Conservation (phyloP, 2,888 invertebrate species). For the Drosophila nr. perissopoda region DNA sequence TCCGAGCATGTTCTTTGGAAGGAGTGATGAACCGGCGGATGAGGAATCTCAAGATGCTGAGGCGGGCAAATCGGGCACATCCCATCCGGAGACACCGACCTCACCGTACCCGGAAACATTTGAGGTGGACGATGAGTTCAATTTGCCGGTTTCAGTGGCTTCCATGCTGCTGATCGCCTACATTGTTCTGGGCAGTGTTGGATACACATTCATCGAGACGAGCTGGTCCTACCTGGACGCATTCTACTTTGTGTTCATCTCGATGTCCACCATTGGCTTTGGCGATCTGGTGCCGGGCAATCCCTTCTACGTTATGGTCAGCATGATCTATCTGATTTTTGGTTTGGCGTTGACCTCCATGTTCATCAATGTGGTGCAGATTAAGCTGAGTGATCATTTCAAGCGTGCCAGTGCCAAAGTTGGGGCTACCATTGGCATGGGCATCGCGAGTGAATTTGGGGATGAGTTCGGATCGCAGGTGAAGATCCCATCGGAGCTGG, state of each 20-base stretch:
- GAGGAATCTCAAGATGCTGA: constrained; percentile 84
- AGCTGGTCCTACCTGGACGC: constrained; percentile 96
- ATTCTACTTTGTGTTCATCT: constrained; percentile 98
- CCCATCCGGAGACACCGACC: constrained; percentile 87
- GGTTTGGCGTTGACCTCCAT: constrained; percentile 98
- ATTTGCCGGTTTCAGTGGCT: constrained; percentile 96
- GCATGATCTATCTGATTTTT: constrained; percentile 96
- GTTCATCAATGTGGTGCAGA: constrained; percentile 98
- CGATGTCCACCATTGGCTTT: constrained; percentile 98
- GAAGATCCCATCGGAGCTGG: constrained; percentile 79
- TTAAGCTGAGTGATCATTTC: constrained; percentile 92
- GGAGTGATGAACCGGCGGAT: constrained; percentile 85
- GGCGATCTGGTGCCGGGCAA: constrained; percentile 96
- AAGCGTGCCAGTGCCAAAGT: constrained; percentile 93
- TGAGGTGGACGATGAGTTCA: constrained; percentile 96
- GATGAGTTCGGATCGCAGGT: constrained; percentile 69
- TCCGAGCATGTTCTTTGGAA: constrained; percentile 89
- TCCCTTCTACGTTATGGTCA: constrained; percentile 94
- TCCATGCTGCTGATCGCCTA: constrained; percentile 93
- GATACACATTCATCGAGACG: constrained; percentile 90
- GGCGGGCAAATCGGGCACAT: constrained; percentile 77
- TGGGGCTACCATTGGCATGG: constrained; percentile 93
- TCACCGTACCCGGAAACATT: constrained; percentile 92
- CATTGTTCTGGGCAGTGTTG: constrained; percentile 93
- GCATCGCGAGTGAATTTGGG: constrained; percentile 87